phyloP scores from a whole-genome alignment of 64 coral and sea anemone genomes.

The Montipora efflorescens region DNA sequence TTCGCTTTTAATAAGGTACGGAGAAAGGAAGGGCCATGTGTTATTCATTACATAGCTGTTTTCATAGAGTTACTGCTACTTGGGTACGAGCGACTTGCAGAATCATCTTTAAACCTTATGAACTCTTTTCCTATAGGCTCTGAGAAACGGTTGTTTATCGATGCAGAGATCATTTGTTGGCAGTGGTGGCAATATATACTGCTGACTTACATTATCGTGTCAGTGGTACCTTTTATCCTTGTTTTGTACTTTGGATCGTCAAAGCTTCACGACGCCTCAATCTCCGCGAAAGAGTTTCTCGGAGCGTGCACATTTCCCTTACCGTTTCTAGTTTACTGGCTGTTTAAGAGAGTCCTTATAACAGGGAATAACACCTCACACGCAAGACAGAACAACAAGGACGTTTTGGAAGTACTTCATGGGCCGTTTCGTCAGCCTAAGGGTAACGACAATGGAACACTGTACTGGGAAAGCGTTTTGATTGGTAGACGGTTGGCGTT shows the following conservation, averaged over 20 bases:
- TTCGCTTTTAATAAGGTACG: background rate
- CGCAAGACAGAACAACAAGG: background rate
- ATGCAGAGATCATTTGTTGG: slow-evolving; percentile 72
- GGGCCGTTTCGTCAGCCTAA: slow-evolving; percentile 68
- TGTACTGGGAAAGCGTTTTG: slow-evolving; percentile 87
- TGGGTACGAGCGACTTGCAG: slow-evolving; percentile 75
- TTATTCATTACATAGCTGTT: slow-evolving; percentile 57
- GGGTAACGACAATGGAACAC: slow-evolving; percentile 25
- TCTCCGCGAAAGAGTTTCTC: slow-evolving; percentile 64
- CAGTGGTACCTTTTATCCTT: slow-evolving; percentile 69
- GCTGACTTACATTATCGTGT: slow-evolving; percentile 58
- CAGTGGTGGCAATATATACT: slow-evolving; percentile 80
- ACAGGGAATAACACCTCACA: background rate
- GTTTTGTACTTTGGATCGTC: slow-evolving; percentile 68
- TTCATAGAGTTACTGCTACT: slow-evolving; percentile 74
- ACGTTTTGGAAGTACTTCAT: slow-evolving; percentile 66
- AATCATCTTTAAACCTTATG: slow-evolving; percentile 73
- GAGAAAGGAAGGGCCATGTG: slow-evolving; percentile 16
- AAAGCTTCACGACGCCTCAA: slow-evolving; percentile 26
- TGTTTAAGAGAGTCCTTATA: background rate
- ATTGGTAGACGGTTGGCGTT: slow-evolving; percentile 75
- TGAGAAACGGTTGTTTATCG: slow-evolving; percentile 44
- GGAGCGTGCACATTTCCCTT: slow-evolving; percentile 75
- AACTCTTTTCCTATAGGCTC: slow-evolving; percentile 47
- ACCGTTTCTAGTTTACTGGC: slow-evolving; percentile 68